Base-by-base conservation (phyloP, 2,797 vertebrate genomes). In the Lepidocolaptes lacrymiger region DNA sequence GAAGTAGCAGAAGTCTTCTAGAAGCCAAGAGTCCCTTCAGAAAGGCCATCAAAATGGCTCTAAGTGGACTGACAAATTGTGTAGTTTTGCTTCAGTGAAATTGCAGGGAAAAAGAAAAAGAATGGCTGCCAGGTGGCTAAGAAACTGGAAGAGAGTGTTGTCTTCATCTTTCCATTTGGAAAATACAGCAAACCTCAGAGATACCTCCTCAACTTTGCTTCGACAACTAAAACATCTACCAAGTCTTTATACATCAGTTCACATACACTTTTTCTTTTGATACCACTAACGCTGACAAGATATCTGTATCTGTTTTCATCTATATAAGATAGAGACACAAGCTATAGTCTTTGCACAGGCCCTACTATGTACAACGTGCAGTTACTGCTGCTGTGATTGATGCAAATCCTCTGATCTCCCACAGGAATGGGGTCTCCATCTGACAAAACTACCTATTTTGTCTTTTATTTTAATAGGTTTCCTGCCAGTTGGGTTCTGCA, bases 391-490 rank as follows among this genome's bases (percentile, higher is more conserved):
- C 71, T 77, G n/a, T 67, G 75, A 74, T 49, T 69, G 56, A 88
- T 77, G 41, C 16, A 74, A 81, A 48, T 61, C 61, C 56, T 87
- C 56, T 81, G 30, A 61, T 75, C 32, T 84, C 44, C 80, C 84
- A 62, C 52, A 74, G 48, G 21, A 94, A 80, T 3, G 14, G 20
- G 36, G 72, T 48, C 55, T n/a, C 73, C 22, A 28, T 37, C 43
- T 62, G 68, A 88, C 79, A 82, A 79, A 95, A 75, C 19, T 28
- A 54, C 17, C 55, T 61, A 8, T 78, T 89, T 72, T 62, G 52
- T 69, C 72, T 62, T 82, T 79, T 49, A 66, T 94, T 91, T 85
- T 80, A 91, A 83, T 51, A 14, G 3, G n/a, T 77, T 85, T 91
- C 85, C 64, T 92, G 76, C 19, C 72, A 88, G 83, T 68, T 69